Evolutionary conservation across 2,113 vertebrate species (phyloP), one percentile per base, ranked within the genome.

Genomic region (Lamprologus sp.): DNA sequence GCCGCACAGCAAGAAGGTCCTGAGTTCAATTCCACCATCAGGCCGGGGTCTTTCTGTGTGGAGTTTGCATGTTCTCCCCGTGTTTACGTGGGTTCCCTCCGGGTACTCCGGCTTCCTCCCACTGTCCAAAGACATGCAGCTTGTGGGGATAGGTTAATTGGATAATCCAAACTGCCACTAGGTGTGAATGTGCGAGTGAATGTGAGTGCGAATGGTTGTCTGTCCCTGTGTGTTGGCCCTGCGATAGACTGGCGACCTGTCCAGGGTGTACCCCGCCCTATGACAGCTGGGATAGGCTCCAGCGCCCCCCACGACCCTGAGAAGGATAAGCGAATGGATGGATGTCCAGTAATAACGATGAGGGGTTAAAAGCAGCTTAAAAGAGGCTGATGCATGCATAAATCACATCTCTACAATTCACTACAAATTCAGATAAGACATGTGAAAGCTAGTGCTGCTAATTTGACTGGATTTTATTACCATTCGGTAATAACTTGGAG

Each of bases 81-180:
- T 42, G 40, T 42, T 3, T 42, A 0, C 0, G 1, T 45, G 42
- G 42, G 40, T 42, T 42, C 12, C 5, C 40, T 42, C 40, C 0
- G 2, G 12, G 0, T 42, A 42, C 40, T 42, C 12, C 0, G 12
- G 12, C 42, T 45, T 19, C 47, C 47, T 19, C 47, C 47, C 47
- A 51, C 8, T 1, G 0, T 19, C 3, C 47, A 51, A 51, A 51
- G 7, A 19, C 0, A 51, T 51, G 17, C 17, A 51, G 1, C 4
- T 49, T 49, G 47, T 49, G 47, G 0, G 47, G 1, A 49, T 9
- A 49, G 4, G 47, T 49, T 49, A 49, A 49, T 19, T 49, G 7
- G 47, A 49, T 17, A 17, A 49, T 17, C 15, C 47, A 49, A 49
- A 49, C 4, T 19, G 7, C 7, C 47, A 49, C 4, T 2, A 49